These are phyloP conservation scores for Agelaius phoeniceus DNA, from an alignment of 2,113 vertebrate species.

Conservation along the genomic window DNA sequence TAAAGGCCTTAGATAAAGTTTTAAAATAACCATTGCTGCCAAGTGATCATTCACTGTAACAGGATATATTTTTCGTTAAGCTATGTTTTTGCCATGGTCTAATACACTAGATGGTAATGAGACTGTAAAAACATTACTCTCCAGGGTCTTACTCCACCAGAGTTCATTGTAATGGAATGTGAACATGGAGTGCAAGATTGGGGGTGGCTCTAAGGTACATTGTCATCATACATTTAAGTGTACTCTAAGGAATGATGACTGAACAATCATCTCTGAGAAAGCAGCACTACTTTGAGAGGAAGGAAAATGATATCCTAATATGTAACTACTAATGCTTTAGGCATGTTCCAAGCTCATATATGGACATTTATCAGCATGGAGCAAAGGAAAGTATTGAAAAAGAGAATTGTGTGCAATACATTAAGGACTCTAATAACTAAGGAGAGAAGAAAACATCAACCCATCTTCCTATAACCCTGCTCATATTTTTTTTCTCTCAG, in stretches of 20 bases:
- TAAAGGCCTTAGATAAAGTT: constrained; percentile 46
- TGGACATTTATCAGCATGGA: neutral
- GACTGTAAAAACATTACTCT: constrained; percentile 40
- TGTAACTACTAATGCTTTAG: neutral
- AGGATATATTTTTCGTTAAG: neutral
- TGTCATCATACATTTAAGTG: neutral
- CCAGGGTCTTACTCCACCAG: neutral
- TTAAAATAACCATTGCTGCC: constrained; percentile 53
- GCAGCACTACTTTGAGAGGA: neutral
- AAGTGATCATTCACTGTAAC: constrained; percentile 57
- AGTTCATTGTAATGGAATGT: neutral
- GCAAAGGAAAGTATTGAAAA: neutral
- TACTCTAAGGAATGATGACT: neutral
- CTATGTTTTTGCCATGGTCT: constrained; percentile 24
- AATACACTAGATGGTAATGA: constrained; percentile 34
- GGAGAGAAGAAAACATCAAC: neutral
- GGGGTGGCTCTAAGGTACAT: neutral
- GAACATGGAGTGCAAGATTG: neutral
- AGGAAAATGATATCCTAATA: neutral
- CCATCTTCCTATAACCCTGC: neutral
- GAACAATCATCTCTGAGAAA: neutral
- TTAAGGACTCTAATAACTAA: neutral
- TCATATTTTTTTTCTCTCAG: neutral
- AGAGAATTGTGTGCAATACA: neutral
- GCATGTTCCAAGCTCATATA: neutral